Base-by-base conservation (phyloP, 2,113 vertebrate species). In the Apaloderma vittatum region DNA sequence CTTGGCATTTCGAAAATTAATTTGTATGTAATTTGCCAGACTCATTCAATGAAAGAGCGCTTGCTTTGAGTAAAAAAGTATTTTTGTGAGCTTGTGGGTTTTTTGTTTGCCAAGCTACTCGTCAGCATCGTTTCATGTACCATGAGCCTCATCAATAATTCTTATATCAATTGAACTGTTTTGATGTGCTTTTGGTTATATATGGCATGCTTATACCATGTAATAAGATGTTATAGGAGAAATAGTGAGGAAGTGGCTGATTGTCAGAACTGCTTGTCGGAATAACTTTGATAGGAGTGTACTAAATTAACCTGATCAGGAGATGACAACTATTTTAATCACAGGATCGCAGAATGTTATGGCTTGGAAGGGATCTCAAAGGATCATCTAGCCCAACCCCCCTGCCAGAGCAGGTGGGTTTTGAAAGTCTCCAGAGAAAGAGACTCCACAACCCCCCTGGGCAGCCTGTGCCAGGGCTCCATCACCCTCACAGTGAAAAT, bases 1-100 rank as follows among this genome's bases (percentile, higher is more conserved):
- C 36, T 87, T 86, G 58, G 73, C 46, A 48, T 92, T 72, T 92
- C 55, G 76, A 62, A 82, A 95, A 86, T 61, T 86, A 93, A 78
- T 95, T 75, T 94, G 37, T 83, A 61, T 67, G 18, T 94, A 54
- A 66, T 71, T 90, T 94, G 36, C 17, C 24, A 80, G 34, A 21
- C 57, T 66, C 9, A 7, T 49, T 90, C 45, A 68, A 58, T 26
- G 78, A 16, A 87, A 49, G 19, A 87, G 26, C 1, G 2, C 14
- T 93, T 85, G 43, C 30, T 87, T 86, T 87, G 19, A 46, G 10
- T 67, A 19, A 62, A 62, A 92, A 46, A 19, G 6, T 6, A 0
- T 11, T 5, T 83, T 74, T 70, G 18, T 79, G 49, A 66, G 32
- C 54, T 68, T 49, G 8, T 4, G 51, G 27, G 16, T 2, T 46